Evolutionary conservation across 2,113 vertebrate genomes (phyloP), one percentile per base, ranked within the genome.

Genomic region (Hypocryptadius cinnamomeus): DNA sequence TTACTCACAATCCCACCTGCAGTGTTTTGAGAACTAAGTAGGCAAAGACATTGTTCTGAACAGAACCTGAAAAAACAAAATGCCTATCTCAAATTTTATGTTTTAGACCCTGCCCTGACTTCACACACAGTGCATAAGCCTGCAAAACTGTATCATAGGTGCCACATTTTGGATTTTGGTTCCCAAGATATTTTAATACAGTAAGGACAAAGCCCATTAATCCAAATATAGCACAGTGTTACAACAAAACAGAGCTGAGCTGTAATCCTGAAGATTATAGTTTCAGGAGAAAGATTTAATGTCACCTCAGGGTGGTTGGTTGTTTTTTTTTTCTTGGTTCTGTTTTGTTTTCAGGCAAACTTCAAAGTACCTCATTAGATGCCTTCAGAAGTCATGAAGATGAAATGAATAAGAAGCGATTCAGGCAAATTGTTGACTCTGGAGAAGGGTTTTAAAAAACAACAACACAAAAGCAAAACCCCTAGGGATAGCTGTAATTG

Each of bases 361-460:
- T 96, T 96, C 90, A 92, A 95, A 96, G 93, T 90, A 64, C 76
- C 76, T 94, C 69, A 80, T 91, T 95, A 94, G 95, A 73, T 92
- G 72, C 79, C 79, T 95, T 95, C 89, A 96, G 83, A 95, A 96
- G 90, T 88, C 95, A 79, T 61, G 85, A 92, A 86, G 90, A 95
- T 90, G 90, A 95, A 94, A 93, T 89, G 65, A 93, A 78, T 91
- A 94, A 90, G 72, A 90, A 95, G 79, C 1, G 31, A 92, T 90
- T 95, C 95, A 92, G 90, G 95, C 93, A 91, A 96, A 92, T 94
- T 95, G 79, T 95, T 96, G 87, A 93, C 92, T 94, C 93, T 88
- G 33, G 85, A 95, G 91, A 94, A 92, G 61, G 64, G 57, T 90
- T 96, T 95, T 60, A 42, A 81, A 93, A 92, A 91, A 79, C 76